Evolutionary conservation across 2,797 vertebrate species (phyloP), one percentile per base, ranked within the genome.

Genomic region (Siniperca obscura): DNA sequence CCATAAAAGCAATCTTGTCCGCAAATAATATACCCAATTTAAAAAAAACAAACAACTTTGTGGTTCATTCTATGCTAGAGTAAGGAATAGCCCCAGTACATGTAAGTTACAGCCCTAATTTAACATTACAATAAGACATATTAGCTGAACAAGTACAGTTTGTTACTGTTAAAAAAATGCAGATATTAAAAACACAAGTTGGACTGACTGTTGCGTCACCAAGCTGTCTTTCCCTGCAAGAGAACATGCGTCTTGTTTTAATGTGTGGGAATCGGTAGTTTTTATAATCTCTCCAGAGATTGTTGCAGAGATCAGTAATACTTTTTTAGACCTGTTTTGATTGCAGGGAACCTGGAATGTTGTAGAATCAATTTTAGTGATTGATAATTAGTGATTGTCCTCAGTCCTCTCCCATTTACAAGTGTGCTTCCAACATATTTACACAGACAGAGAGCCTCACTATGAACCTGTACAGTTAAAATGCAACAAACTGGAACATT

Each of bases 271-370:
- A 78, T 93, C 74, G 86, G 1, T 7, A 7, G 36, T 36, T 36
- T 36, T 7, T 36, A 36, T 12, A 66, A 84, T 70, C 61, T 77
- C 27, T 55, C 17, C 46, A 42, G 3, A 81, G 67, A 71, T 74
- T 44, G 52, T 34, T 64, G 65, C 25, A 53, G 61, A 72, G 68
- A 71, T 71, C 55, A 30, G 42, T 72, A 62, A 65, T 62, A 42
- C 38, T 70, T 71, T 10, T 65, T 74, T 60, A 77, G 86, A 84
- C 78, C 50, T 56, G 73, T 64, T 56, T 64, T 61, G 38, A 81
- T 16, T 30, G 65, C 80, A 86, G 81, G 64, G 72, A 52, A 70
- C 86, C 83, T 92, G 94, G 94, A 95, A 95, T 95, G 93, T 94
- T 91, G 76, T 38, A 79, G 78, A 85, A 81, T 79, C 50, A 40